Evolutionary conservation across 2,888 invertebrate species (phyloP).

Genomic region (Diarsia dahlii): DNA sequence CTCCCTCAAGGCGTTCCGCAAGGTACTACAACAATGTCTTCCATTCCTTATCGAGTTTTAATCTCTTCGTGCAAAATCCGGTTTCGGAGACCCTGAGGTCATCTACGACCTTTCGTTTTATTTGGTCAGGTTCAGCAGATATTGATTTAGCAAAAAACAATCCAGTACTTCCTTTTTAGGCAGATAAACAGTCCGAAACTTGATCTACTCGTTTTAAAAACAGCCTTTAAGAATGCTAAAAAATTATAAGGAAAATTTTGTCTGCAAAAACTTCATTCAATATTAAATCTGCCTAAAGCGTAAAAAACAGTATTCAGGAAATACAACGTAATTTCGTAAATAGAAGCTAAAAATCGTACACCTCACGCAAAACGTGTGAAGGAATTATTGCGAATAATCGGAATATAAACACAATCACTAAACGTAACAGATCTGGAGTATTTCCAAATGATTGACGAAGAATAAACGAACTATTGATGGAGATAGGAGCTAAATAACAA

Average conservation of each 20-base stretch:
- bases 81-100: constrained; percentile 20
- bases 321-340: constrained; percentile 16
- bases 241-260: neutral
- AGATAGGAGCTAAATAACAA: neutral
- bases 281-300: neutral
- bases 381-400: constrained; percentile 33
- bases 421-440: constrained; percentile 34
- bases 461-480: constrained; percentile 4
- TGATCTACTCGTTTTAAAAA: constrained; percentile 9
- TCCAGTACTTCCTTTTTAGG: constrained; percentile 14
- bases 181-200: constrained; percentile 6
- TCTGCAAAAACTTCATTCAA: constrained; percentile 4
- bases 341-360: constrained; percentile 27
- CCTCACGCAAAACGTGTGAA: constrained; percentile 25
- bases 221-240: constrained; percentile 3
- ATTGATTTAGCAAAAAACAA: constrained; percentile 22
- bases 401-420: constrained; percentile 39
- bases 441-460: constrained; percentile 38
- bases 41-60: constrained; percentile 28
- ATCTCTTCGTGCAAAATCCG: constrained; percentile 21
- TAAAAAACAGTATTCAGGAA: constrained; percentile 16
- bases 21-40: constrained; percentile 17
- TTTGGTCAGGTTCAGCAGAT: constrained; percentile 16
- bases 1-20: constrained; percentile 4
- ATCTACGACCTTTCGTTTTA: constrained; percentile 24